phyloP scores from a whole-genome alignment of 2,797 vertebrate species.

The Ispidina picta region DNA sequence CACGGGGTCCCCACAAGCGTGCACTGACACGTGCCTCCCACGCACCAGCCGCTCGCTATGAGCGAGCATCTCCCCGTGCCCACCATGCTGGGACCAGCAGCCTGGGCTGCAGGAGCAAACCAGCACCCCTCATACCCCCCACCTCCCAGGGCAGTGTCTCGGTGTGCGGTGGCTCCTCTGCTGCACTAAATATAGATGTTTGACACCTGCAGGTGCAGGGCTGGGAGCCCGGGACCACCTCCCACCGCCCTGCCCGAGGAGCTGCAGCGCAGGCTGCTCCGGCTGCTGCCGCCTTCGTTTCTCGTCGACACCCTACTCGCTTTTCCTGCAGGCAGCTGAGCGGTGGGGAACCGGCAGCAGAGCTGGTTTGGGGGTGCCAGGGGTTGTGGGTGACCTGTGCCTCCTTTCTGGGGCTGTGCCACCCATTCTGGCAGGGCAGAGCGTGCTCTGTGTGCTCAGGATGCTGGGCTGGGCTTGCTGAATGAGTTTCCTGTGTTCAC shows the following conservation, averaged over 20 bases:
- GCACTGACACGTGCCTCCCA: not conserved
- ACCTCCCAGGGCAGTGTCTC: no score
- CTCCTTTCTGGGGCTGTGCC: accelerated
- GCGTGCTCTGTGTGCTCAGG: accelerated
- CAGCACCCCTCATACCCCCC: not conserved
- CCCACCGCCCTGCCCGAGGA: not conserved
- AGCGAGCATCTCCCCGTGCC: not conserved
- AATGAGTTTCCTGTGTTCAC: not conserved
- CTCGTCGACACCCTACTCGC: conserved; percentile 14
- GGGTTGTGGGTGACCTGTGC: accelerated
- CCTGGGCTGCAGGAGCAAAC: not conserved
- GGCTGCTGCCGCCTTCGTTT: not conserved
- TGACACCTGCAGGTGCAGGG: conserved; percentile 49
- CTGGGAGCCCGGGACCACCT: not conserved
- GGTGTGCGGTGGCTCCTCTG: not conserved
- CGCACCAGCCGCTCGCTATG: accelerated
- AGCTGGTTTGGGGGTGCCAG: accelerated
- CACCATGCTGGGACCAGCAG: not conserved
- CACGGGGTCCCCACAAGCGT: accelerated
- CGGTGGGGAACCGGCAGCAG: accelerated
- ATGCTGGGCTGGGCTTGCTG: not conserved
- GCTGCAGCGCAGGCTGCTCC: conserved; percentile 23
- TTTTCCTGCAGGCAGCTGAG: not conserved
- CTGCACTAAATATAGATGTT: not conserved
- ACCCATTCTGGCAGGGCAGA: accelerated